Conservation (phyloP, 2,113 vertebrate genomes). For the Vimba vimba region DNA sequence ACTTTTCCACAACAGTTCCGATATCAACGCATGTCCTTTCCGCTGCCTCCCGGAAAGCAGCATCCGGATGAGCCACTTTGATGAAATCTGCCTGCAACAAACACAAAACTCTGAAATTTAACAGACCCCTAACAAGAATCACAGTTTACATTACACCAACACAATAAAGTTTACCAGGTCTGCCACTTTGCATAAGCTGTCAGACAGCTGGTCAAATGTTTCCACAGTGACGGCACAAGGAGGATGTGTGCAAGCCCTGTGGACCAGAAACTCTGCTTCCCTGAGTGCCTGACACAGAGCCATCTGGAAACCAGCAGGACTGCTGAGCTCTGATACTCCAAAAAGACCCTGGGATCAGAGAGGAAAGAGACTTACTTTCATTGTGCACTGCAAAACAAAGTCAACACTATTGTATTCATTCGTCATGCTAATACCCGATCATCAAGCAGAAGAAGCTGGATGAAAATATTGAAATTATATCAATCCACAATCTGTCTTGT, state of each 20-base stretch:
- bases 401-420: not conserved
- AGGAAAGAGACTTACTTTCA: not conserved
- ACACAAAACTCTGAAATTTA: not conserved
- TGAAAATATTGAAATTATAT: too few relatives aligned
- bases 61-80: constrained; percentile 91
- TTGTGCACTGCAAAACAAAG: not conserved
- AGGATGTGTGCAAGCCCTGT: constrained; percentile 70
- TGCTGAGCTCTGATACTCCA: constrained; percentile 86
- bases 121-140: not conserved
- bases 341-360: constrained; percentile 83
- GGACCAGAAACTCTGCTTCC: constrained; percentile 79
- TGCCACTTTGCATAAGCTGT: constrained; percentile 90
- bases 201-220: constrained; percentile 91
- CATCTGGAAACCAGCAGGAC: constrained; percentile 84
- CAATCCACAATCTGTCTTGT: too few relatives aligned
- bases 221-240: constrained; percentile 82
- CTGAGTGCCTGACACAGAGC: constrained; percentile 80
- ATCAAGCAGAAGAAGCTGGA: too few relatives aligned
- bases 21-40: constrained; percentile 90
- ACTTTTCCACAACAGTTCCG: constrained; percentile 93
- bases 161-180: constrained; percentile 81
- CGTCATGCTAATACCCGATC: too few relatives aligned
- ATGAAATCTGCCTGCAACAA: constrained; percentile 90
- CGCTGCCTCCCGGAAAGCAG: constrained; percentile 87
- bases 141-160: not conserved